phyloP scores from a whole-genome alignment of 2,113 vertebrate species.

The Trogon melanurus region DNA sequence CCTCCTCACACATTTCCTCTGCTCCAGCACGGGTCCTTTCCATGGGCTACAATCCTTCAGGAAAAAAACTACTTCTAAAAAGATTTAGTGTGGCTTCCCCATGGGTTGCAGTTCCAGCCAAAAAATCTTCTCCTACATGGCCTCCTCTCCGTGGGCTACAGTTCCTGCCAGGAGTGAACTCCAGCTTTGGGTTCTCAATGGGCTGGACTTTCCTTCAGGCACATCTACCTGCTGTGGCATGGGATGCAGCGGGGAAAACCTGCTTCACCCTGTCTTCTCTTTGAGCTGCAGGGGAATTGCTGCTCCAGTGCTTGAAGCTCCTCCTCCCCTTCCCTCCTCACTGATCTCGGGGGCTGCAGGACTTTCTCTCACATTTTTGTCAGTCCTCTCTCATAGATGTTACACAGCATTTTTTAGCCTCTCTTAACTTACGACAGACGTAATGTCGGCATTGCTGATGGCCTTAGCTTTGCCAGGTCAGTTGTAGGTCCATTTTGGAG shows the following conservation, averaged over 20 bases:
- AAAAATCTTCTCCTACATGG: neutral
- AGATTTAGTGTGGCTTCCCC: neutral
- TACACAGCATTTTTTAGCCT: neutral
- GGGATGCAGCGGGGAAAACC: neutral
- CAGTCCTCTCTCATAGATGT: neutral
- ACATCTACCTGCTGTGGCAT: neutral
- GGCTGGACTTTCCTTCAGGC: neutral
- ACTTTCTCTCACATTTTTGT: neutral
- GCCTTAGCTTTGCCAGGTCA: neutral
- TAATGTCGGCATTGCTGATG: neutral
- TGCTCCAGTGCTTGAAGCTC: neutral
- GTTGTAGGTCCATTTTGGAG: rapidly evolving
- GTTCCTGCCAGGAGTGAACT: neutral
- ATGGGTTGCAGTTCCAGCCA: neutral
- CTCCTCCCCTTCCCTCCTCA: neutral
- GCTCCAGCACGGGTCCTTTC: neutral
- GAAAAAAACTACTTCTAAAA: neutral
- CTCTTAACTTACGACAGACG: neutral
- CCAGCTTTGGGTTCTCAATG: neutral
- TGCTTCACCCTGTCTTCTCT: neutral
- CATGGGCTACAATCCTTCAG: neutral
- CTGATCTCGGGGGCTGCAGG: neutral
- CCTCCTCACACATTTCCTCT: neutral
- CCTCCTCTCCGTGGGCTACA: rapidly evolving
- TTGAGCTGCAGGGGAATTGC: neutral